Conservation (phyloP, 2,888 invertebrate species). For the Latrodectus hesperus region DNA sequence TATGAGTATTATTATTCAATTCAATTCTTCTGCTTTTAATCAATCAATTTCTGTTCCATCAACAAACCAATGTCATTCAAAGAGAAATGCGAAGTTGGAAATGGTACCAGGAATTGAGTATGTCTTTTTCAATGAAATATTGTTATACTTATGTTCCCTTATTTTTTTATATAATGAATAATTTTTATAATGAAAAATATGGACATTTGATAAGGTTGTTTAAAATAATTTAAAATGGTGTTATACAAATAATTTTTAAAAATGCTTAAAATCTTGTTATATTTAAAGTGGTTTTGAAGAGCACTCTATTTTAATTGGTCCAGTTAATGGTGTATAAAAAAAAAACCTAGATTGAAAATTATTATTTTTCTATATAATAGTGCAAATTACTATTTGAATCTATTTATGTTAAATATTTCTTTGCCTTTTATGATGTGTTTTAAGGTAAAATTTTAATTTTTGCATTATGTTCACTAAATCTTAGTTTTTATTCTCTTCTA, state of each 20-base stretch:
- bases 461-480: too few species aligned
- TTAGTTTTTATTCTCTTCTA: too few species aligned
- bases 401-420: too few species aligned
- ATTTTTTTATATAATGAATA: background rate
- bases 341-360: too few species aligned
- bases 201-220: background rate
- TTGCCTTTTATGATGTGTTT: too few species aligned
- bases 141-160: background rate
- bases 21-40: slow-evolving; percentile 55
- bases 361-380: too few species aligned
- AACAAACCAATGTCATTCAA: slow-evolving; percentile 53
- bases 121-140: slow-evolving; percentile 7
- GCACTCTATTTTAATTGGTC: too few species aligned
- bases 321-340: too few species aligned
- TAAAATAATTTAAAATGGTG: background rate
- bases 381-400: too few species aligned
- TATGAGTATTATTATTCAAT: slow-evolving; percentile 70
- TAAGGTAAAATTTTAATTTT: too few species aligned
- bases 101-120: slow-evolving; percentile 70
- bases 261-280: too few species aligned
- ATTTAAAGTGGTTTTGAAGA: too few species aligned
- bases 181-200: background rate
- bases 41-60: slow-evolving; percentile 48
- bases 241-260: background rate
- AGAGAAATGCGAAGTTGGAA: slow-evolving; percentile 38